Evolutionary conservation across 2,888 invertebrate genomes (phyloP).

Genomic region (Acanthacorydalis orientalis): DNA sequence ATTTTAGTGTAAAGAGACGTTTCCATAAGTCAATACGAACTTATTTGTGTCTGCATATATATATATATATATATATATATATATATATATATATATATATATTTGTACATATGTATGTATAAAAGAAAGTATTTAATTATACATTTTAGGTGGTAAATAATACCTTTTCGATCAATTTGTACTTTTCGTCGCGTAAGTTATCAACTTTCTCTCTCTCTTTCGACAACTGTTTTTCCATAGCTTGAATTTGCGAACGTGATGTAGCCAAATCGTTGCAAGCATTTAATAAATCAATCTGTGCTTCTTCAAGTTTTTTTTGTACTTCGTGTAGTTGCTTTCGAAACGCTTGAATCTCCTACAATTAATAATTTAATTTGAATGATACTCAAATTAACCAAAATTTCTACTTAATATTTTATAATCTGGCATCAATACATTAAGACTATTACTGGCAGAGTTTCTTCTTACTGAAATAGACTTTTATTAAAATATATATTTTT

Average conservation of each 20-base stretch:
- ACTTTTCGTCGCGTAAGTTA: slow-evolving; percentile 22
- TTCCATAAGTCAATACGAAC: too few species aligned
- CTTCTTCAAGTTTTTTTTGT: slow-evolving; percentile 15
- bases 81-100: too few species aligned
- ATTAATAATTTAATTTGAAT: not conserved
- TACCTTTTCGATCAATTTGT: slow-evolving; percentile 21
- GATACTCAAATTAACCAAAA: not conserved
- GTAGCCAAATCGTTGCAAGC: slow-evolving; percentile 19
- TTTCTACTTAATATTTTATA: too few species aligned
- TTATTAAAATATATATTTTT: too few species aligned
- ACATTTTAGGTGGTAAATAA: not conserved
- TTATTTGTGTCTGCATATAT: too few species aligned
- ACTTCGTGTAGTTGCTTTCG: slow-evolving; percentile 14
- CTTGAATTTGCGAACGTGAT: slow-evolving; percentile 15
- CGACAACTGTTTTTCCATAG: slow-evolving; percentile 19
- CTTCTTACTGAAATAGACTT: too few species aligned
- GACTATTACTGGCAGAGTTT: too few species aligned
- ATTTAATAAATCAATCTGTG: slow-evolving; percentile 17
- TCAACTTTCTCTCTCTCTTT: slow-evolving; percentile 22
- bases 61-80: too few species aligned
- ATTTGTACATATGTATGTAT: too few species aligned
- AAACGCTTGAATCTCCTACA: slow-evolving; percentile 19
- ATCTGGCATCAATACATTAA: too few species aligned
- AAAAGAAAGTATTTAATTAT: too few species aligned
- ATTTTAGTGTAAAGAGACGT: too few species aligned